Evolutionary conservation across 2,797 vertebrate genomes (phyloP).

Genomic region (Chiropotes sagulatus): DNA sequence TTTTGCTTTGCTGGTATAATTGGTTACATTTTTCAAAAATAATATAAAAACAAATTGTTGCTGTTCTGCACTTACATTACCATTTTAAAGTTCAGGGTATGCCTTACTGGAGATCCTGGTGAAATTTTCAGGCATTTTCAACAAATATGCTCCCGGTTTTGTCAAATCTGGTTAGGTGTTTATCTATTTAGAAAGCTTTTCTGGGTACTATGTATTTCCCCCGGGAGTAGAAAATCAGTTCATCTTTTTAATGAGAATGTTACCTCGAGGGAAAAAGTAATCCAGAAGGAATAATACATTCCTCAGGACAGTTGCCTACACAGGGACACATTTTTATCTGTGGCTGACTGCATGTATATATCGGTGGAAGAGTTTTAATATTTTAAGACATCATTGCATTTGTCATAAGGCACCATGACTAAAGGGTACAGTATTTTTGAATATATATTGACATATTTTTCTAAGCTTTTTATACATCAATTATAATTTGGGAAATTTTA

Average conservation of each 20-base stretch:
- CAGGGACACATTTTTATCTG: slow-evolving; percentile 25
- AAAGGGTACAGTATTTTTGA: neutral
- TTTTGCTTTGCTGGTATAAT: neutral
- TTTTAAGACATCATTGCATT: slow-evolving; percentile 57
- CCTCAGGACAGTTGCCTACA: slow-evolving; percentile 22
- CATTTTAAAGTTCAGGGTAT: neutral
- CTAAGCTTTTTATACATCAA: slow-evolving; percentile 16
- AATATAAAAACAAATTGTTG: neutral
- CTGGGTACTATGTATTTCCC: neutral
- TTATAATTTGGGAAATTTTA: neutral
- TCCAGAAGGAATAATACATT: slow-evolving; percentile 61
- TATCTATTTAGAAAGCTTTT: slow-evolving; percentile 65
- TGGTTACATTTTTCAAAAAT: neutral
- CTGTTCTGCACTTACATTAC: neutral
- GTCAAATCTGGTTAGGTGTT: slow-evolving; percentile 15
- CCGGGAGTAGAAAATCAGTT: slow-evolving; percentile 61
- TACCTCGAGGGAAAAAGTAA: slow-evolving; percentile 53
- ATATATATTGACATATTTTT: neutral
- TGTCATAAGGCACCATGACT: neutral
- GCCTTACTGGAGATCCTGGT: neutral
- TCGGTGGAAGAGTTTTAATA: slow-evolving; percentile 55
- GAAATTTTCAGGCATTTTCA: slow-evolving; percentile 18
- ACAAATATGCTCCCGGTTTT: neutral
- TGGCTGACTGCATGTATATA: slow-evolving; percentile 52
- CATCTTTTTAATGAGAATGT: slow-evolving; percentile 69